A percentile compares a stretch with the other conserved stretches of the same genome.
phyloP scores from a whole-genome alignment of 2,888 invertebrate genomes.

The Caenorhabditis doughertyi region DNA sequence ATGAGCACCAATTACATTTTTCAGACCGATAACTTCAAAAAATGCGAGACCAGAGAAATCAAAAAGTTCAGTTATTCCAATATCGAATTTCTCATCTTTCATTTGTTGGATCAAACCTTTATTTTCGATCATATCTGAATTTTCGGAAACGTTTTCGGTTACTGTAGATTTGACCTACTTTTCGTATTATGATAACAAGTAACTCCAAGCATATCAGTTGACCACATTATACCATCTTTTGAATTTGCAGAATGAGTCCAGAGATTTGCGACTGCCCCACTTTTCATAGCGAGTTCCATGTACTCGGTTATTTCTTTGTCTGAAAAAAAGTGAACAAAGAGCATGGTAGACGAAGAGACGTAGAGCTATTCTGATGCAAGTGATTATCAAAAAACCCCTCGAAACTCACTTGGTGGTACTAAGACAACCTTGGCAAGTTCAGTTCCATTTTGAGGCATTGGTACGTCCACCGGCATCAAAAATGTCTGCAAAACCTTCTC shows the following conservation, averaged over 20 bases:
- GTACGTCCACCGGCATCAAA: constrained; percentile 50
- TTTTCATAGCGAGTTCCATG: constrained; percentile 43
- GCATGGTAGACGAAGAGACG: no score
- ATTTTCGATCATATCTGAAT: constrained; percentile 45
- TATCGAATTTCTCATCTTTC: constrained; percentile 65
- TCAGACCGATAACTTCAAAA: constrained; percentile 60
- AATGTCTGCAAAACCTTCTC: constrained; percentile 51
- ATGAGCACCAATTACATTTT: constrained; percentile 66
- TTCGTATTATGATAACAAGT: constrained; percentile 57
- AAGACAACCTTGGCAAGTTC: constrained; percentile 58
- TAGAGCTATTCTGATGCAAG: no score
- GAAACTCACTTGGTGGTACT: constrained; percentile 43
- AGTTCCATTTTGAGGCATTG: constrained; percentile 53
- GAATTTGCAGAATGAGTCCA: constrained; percentile 65
- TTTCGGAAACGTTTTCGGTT: no score
- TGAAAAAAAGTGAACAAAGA: no score
- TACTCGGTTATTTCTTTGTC: constrained; percentile 14
- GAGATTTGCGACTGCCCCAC: constrained; percentile 54
- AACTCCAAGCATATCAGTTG: constrained; percentile 48
- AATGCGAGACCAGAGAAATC: constrained; percentile 66
- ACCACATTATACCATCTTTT: constrained; percentile 64
- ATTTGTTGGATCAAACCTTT: constrained; percentile 44
- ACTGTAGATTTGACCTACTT: no score
- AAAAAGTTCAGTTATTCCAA: constrained; percentile 65
- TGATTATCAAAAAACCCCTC: no score